phyloP scores from a whole-genome alignment of 37 sponge, comb jelly and placozoan species.

The Oscarella lobularis region DNA sequence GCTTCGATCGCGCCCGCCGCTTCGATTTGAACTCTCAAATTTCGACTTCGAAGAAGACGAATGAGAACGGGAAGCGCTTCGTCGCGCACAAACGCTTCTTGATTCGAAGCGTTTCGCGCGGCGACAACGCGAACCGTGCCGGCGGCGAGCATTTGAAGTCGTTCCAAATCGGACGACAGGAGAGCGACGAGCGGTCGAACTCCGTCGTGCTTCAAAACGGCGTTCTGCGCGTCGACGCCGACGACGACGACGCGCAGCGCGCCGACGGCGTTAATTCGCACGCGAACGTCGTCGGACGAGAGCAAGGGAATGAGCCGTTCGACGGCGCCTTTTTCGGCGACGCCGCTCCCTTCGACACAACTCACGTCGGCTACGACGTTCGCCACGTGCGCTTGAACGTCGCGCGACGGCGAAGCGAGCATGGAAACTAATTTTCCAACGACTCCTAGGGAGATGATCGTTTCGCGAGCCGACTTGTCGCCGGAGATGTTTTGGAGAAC shows the following conservation, averaged over 20 bases:
- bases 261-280: not conserved
- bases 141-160: slow-evolving; percentile 34
- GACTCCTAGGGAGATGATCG: not conserved
- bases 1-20: slow-evolving; percentile 64
- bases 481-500: not conserved
- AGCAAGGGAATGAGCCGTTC: not conserved
- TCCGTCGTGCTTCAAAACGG: slow-evolving; percentile 4
- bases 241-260: not conserved
- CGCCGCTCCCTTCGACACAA: not conserved
- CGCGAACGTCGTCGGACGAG: not conserved
- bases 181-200: slow-evolving; percentile 39
- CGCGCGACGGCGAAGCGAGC: not conserved
- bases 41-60: not conserved
- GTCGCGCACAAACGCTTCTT: not conserved
- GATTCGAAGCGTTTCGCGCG: not conserved
- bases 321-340: not conserved
- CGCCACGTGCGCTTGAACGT: not conserved
- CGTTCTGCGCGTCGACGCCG: not conserved
- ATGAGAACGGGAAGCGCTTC: not conserved
- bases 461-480: not conserved
- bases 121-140: not conserved
- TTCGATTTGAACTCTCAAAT: slow-evolving; percentile 13
- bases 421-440: not conserved
- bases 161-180: slow-evolving; percentile 23
- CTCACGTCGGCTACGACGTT: not conserved